A percentile compares a stretch with the other conserved stretches of the same genome.
Conservation (phyloP, 1,140 invertebrate species). For the Drosophila willistoni region DNA sequence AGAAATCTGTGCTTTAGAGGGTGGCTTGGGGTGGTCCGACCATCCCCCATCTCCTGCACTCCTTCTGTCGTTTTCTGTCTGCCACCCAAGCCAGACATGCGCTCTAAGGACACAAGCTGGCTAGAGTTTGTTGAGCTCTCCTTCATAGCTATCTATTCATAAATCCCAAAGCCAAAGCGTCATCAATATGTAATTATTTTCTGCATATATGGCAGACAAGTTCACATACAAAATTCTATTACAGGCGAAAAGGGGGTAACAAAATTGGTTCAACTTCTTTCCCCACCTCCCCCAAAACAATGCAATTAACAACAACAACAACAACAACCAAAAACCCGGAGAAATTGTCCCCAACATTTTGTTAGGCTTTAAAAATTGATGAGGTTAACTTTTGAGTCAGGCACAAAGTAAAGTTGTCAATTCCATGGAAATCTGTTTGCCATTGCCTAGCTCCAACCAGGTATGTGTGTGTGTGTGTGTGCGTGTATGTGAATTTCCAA, state of each 20-base stretch:
- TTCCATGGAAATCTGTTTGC: constrained; percentile 26
- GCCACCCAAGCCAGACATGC: constrained; percentile 67
- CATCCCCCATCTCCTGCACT: constrained; percentile 32
- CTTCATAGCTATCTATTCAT: constrained; percentile 65
- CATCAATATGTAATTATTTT: constrained; percentile 75
- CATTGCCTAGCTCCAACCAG: constrained; percentile 26
- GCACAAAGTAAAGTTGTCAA: constrained; percentile 15
- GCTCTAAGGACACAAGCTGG: constrained; percentile 55
- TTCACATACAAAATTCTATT: constrained; percentile 67
- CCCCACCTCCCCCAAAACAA: constrained; percentile 10
- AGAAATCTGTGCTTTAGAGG: constrained; percentile 75
- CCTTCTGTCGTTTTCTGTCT: constrained; percentile 36
- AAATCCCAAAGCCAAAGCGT: constrained; percentile 49
- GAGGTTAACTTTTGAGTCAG: constrained; percentile 17
- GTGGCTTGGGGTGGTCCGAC: constrained; percentile 68
- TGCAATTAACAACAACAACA: constrained; percentile 41
- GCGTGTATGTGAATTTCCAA: background rate
- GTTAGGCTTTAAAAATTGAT: constrained; percentile 59
- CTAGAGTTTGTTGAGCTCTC: constrained; percentile 61
- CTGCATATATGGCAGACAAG: constrained; percentile 38
- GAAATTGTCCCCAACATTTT: constrained; percentile 57
- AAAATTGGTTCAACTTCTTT: constrained; percentile 49
- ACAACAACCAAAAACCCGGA: constrained; percentile 23
- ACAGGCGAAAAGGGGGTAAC: constrained; percentile 19
- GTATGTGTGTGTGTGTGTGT: background rate